phyloP scores from a whole-genome alignment of 1,140 invertebrate species.

The Drosophila pandora region DNA sequence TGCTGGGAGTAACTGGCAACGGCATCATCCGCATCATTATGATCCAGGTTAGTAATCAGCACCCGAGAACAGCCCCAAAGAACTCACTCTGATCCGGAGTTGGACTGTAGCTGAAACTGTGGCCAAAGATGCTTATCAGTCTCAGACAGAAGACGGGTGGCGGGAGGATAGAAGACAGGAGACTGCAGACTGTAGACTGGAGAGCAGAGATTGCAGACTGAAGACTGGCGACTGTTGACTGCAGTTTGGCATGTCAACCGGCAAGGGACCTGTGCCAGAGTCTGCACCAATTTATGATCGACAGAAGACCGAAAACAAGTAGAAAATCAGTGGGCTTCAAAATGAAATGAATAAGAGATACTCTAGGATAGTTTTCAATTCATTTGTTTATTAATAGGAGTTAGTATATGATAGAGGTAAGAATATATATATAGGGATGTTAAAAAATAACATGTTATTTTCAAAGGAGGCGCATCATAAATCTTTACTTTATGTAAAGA shows the following conservation, averaged over 20 bases:
- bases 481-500: no score
- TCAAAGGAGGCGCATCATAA: no score
- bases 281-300: conserved; percentile 80
- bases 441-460: not conserved
- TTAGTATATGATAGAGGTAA: no score
- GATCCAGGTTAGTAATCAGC: conserved; percentile 46
- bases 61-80: conserved; percentile 38
- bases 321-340: not conserved
- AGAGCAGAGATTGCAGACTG: conserved; percentile 30
- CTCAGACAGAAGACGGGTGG: conserved; percentile 53
- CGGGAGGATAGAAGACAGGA: conserved; percentile 34
- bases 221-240: conserved; percentile 43
- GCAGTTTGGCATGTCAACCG: conserved; percentile 50
- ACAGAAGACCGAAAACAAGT: conserved; percentile 56
- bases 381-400: not conserved
- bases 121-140: conserved; percentile 72
- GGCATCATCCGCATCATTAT: conserved; percentile 30
- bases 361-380: not conserved
- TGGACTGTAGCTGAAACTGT: conserved; percentile 21
- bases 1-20: conserved; percentile 17
- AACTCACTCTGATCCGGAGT: conserved; percentile 18
- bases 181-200: conserved; percentile 29
- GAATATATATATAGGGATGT: no score
- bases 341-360: not conserved
- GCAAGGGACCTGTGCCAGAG: conserved; percentile 31